Base-by-base conservation (phyloP, 1,140 invertebrate species). In the Hyles vespertilio region DNA sequence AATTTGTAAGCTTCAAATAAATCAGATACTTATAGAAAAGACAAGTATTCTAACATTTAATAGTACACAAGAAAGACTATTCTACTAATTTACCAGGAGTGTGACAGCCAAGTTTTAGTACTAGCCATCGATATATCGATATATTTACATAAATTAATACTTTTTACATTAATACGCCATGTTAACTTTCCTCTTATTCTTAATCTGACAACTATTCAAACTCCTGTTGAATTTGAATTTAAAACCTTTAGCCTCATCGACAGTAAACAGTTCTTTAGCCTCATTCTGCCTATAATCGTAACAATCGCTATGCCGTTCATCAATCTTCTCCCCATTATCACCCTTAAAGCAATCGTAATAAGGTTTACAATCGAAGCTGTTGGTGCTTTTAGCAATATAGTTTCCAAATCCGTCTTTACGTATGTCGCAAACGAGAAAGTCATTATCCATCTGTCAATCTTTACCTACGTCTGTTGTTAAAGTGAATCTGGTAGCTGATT, bases 201-300 rank as follows among this genome's bases (percentile, higher is more conserved):
- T 86, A 62, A 82, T 70, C 65, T 82, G 81, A 76, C 75, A 81
- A 52, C 81, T 87, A 64, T 87, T 88, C 60, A 85, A 75, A 74
- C 84, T 88, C 64, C 85, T 75, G 64, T 87, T 83, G 69, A 85
- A 87, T 64, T 84, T 88, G 71, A 78, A 83, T 57, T 75, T 84
- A 69, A 80, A 82, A 62, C 80, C 77, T 66, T 85, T 85, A 72
- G 78, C 79, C 50, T 82, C 77, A 40, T 66, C 65, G 12, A 65
- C 32, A 32, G 9, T 47, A 11, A 11, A 76, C 6, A 77, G 40
- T 56, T 84, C 82, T 22, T 74, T 78, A 7, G 67, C 54, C 53
- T 82, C 82, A 40, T 75, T 69, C 7, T 77, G 68, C 9, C 81
- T 65, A n/a, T 86, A 84, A 50, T 85, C 70, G 33, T 78, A 72